Base-by-base conservation (phyloP, 2,797 vertebrate genomes). In the Propithecus perrieri region DNA sequence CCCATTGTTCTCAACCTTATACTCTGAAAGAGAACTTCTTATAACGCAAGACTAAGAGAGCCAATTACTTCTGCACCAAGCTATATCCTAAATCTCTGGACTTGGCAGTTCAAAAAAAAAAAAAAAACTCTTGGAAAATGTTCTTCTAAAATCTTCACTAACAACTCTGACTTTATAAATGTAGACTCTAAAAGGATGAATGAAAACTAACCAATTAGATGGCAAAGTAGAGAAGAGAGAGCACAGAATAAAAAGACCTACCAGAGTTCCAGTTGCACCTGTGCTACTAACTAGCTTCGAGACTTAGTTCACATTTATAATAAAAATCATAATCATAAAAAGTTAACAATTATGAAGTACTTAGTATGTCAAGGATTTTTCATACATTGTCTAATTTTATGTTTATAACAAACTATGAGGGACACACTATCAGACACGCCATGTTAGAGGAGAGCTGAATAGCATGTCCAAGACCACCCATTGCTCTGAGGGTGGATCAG, bases 71-170 rank as follows among this genome's bases (percentile, higher is more conserved):
- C 76, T 63, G 93, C 61, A 97, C 89, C 75, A 89, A 95, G 79
- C 48, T 84, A 95, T 57, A 85, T 46, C 41, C 80, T 89, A 81
- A 96, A 85, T 96, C 89, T 92, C 67, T 90, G 76, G 84, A 92
- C 84, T 75, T 96, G 93, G 86, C 84, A 96, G 96, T 96, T 97
- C 74, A 94, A 96, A 95, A 65, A 65, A 65, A 65, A 61, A 61
- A 61, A 61, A 33, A 81, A 89, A 78, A 53, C 59, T 90, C 84
- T 78, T 92, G 65, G 83, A 95, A 98, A 97, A 74, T 87, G 86
- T 95, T 96, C 88, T 94, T 94, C 85, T 93, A 96, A 95, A 97
- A 94, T 93, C 91, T 95, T 80, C 96, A 78, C 96, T 97, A 94
- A 96, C 75, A 94, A 89, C 86, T 92, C 89, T 79, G 80, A 95